Base-by-base conservation (phyloP, 2,113 vertebrate species). In the Oryzias melastigma region DNA sequence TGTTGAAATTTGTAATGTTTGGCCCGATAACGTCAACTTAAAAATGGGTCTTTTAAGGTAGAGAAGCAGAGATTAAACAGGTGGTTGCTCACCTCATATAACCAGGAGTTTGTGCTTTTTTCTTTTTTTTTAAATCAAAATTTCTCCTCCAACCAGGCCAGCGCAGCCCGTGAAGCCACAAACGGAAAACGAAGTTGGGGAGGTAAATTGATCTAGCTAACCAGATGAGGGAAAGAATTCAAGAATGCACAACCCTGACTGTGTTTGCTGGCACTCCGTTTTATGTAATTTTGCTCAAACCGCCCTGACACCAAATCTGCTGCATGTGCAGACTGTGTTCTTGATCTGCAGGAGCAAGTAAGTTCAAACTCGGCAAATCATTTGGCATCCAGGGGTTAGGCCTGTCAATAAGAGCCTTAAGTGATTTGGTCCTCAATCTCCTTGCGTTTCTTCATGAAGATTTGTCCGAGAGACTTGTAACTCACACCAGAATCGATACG, bases 401-500 rank as follows among this genome's bases (percentile, higher is more conserved):
- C 52, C 24, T 43, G 65, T 85, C 86, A 80, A 77, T 80, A 60
- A 7, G 47, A 63, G 73, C 82, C 68, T 84, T 86, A 80, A 86
- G 69, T 59, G 69, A 77, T 79, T 72, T 52, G 62, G 58, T 70
- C 74, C 43, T 73, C 73, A 42, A 58, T 78, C 73, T 75, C 71
- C 65, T 77, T 62, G 75, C 78, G 73, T 82, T 83, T 75, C 83
- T 84, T 66, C 59, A 58, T 62, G 73, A 85, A 71, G 80, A 77
- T 84, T 22, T 27, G 57, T 47, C 62, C 62, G 43, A 65, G 57
- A 62, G 77, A 22, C 70, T 52, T n/a, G 83, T 87, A 88, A 89
- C 65, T 87, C 83, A 83, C 71, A 60, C 82, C 77, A 43, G 60
- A 86, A 90, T 90, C 89, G 83, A 90, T 89, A 87, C 46, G 75